Conservation (phyloP, 1,140 invertebrate species). For the Ostrea edulis region DNA sequence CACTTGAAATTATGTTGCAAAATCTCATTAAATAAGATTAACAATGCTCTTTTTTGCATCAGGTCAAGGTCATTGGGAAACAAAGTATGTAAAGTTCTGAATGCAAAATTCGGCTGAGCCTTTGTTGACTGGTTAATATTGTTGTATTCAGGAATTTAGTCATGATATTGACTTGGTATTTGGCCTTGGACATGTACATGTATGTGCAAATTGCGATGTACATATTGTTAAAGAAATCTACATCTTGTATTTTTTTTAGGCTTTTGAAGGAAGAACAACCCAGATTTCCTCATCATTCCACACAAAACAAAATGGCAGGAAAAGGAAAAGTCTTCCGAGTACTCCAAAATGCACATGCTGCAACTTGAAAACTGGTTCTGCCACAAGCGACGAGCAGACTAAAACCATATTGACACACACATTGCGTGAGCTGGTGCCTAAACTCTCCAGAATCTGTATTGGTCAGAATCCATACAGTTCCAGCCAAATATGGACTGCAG, state of each 20-base stretch:
- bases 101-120: too few species aligned
- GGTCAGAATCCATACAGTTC: slow-evolving; percentile 54
- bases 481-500: slow-evolving; percentile 53
- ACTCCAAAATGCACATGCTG: slow-evolving; percentile 42
- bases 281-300: slow-evolving; percentile 46
- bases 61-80: too few species aligned
- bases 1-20: too few species aligned
- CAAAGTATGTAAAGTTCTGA: too few species aligned
- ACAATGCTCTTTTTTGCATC: too few species aligned
- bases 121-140: too few species aligned
- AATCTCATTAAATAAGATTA: too few species aligned
- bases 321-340: slow-evolving; percentile 39
- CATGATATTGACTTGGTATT: too few species aligned
- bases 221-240: not conserved
- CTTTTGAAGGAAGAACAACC: slow-evolving; percentile 33
- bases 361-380: slow-evolving; percentile 49
- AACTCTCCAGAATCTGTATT: slow-evolving; percentile 53
- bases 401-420: slow-evolving; percentile 56
- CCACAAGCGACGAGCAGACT: slow-evolving; percentile 55
- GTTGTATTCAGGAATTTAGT: too few species aligned
- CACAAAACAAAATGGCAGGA: slow-evolving; percentile 37
- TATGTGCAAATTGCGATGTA: not conserved
- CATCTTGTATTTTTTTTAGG: slow-evolving; percentile 2
- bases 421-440: slow-evolving; percentile 53
- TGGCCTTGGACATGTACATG: not conserved